Evolutionary conservation across 2,113 vertebrate genomes (phyloP), one percentile per base, ranked within the genome.

Genomic region (Helogale parvula): DNA sequence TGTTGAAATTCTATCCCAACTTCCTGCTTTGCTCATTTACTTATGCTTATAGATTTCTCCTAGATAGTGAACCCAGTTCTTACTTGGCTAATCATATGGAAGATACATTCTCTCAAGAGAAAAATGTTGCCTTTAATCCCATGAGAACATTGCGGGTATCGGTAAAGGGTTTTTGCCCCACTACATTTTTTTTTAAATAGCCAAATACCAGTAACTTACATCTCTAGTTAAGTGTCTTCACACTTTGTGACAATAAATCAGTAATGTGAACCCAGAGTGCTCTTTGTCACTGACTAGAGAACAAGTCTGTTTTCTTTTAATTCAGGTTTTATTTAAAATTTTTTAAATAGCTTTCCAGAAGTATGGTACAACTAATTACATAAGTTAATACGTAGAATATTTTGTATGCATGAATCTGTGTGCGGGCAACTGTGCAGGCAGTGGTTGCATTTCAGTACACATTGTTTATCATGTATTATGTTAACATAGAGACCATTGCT

Each of bases 221-320:
- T 63, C 14, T 6, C 66, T 88, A 54, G 31, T 88, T 80, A 77
- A 86, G 65, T 72, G 14, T 88, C 71, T 90, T 92, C 88, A 90
- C 13, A 52, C 63, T 79, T 77, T 25, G 10, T 88, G 27, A 82
- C 76, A 96, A 7, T 23, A 95, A 88, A 47, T 80, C 15, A 0
- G 82, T 82, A 60, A 15, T 69, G 27, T 80, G 69, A 92, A 21
- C 27, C 16, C 74, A 21, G 63, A 74, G 21, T 76, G 92, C n/a
- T 72, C 76, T 68, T 94, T 50, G 54, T 95, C 35, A 77, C 33
- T 94, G 41, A 69, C 45, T 41, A 74, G 72, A 90, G 57, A 82
- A 52, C 25, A 95, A 79, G 63, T 65, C 60, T 65, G 9, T 96
- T 94, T 79, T 69, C 50, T 81, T 97, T 84, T 79, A 76, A 93